Base-by-base conservation (phyloP, 2,888 invertebrate species). In the Diplazon laetatorius region DNA sequence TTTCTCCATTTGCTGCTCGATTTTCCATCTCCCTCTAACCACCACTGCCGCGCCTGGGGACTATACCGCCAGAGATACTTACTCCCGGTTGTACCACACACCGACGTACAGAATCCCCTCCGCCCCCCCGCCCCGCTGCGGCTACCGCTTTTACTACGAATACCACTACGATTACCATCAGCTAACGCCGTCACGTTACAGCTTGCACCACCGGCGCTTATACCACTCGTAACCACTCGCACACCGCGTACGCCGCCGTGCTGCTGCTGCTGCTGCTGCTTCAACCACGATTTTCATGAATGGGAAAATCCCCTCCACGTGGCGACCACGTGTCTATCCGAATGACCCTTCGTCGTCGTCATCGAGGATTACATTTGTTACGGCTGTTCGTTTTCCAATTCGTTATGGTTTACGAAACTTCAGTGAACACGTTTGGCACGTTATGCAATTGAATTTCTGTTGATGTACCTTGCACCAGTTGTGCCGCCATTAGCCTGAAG, bases 301-400 rank as follows among this genome's bases (percentile, higher is more conserved):
- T 87, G 87, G 84, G 87, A 83, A n/a, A n/a, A n/a, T n/a, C n/a
- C n/a, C n/a, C n/a, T 74, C 85, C 88, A 88, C 88, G 88, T 87
- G 88, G 80, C 73, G 78, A 80, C 83, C 86, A 87, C 85, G 87
- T 87, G 87, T 81, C 78, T 74, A 39, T 57, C 48, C 77, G 78
- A 25, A 50, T 48, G 60, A 66, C 65, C 52, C 52, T 18, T 37
- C 37, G 57, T 57, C 57, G 18, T 37, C 16, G 6, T 1, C 6
- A n/a, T n/a, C n/a, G n/a, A 10, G 20, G 37, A 57, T 57, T 35
- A 20, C 37, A 6, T 35, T 55, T 42, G n/a, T n/a, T 42, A 42
- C 10, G 12, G 42, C 10, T 42, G 10, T 42, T 42, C 2, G 2
- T n/a, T n/a, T n/a, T n/a, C n/a, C n/a, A n/a, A n/a, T n/a, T n/a